These are phyloP conservation scores for Piscicola geometra DNA, from an alignment of 2,888 invertebrate species.

Conservation along the genomic window DNA sequence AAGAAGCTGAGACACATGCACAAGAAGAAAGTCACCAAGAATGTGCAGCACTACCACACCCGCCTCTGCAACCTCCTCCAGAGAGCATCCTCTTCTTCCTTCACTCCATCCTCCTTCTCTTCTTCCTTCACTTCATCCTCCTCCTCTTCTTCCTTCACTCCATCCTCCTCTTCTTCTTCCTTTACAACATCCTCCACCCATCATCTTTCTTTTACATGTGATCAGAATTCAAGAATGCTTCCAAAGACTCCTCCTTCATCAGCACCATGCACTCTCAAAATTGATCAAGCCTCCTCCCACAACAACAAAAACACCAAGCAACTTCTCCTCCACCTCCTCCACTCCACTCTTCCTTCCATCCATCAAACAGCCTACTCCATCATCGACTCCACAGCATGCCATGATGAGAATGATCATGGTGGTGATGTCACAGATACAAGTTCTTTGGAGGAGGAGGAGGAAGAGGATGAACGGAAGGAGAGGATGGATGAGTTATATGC, in stretches of 20 bases:
- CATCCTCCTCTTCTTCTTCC: background rate
- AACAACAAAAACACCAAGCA: background rate
- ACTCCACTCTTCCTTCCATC: background rate
- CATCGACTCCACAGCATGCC: background rate
- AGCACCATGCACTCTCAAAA: background rate
- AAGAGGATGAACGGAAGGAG: background rate
- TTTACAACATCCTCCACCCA: no score
- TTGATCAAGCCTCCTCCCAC: background rate
- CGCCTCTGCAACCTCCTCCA: background rate
- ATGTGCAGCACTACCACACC: background rate
- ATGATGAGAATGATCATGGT: background rate
- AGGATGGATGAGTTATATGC: no score
- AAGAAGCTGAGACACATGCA: slow-evolving; percentile 21
- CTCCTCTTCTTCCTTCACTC: background rate
- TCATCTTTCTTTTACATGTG: no score
- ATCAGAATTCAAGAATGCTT: no score
- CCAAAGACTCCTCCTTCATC: background rate
- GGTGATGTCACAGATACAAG: background rate
- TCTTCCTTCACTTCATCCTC: no score
- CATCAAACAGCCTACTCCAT: background rate
- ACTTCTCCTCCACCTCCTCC: background rate
- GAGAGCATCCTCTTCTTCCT: background rate
- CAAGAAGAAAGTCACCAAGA: slow-evolving; percentile 17
- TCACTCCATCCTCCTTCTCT: background rate
- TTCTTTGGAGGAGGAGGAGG: slow-evolving; percentile 1